Conservation (phyloP, 2,888 invertebrate species). For the Eulithis testata region DNA sequence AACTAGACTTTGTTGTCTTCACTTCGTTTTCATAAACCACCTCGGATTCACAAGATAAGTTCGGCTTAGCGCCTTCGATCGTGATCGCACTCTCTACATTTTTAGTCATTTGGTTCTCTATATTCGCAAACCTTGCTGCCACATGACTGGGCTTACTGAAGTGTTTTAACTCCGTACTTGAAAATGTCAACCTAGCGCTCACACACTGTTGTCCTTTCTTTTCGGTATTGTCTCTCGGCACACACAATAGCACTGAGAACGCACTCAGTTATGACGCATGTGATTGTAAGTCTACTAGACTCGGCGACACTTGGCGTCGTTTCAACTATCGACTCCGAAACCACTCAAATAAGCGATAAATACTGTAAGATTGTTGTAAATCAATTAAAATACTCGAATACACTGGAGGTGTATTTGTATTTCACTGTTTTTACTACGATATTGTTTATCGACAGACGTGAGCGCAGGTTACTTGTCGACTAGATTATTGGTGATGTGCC, state of each 20-base stretch:
- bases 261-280: slow-evolving; percentile 56
- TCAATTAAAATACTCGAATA: slow-evolving; percentile 43
- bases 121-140: slow-evolving; percentile 51
- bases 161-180: slow-evolving; percentile 63
- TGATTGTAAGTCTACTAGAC: slow-evolving; percentile 56
- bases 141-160: slow-evolving; percentile 47
- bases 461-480: slow-evolving; percentile 34
- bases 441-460: slow-evolving; percentile 18
- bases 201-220: slow-evolving; percentile 19
- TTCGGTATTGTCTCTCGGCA: slow-evolving; percentile 50
- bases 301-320: slow-evolving; percentile 68
- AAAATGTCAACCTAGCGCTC: slow-evolving; percentile 18
- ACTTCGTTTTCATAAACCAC: slow-evolving; percentile 54
- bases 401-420: slow-evolving; percentile 35
- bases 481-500: slow-evolving; percentile 60
- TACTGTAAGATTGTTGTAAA: slow-evolving; percentile 47
- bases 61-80: slow-evolving; percentile 44
- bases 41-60: slow-evolving; percentile 46
- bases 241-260: slow-evolving; percentile 57
- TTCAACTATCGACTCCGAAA: slow-evolving; percentile 60
- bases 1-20: slow-evolving; percentile 67
- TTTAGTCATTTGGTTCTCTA: slow-evolving; percentile 54
- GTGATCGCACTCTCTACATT: slow-evolving; percentile 56
- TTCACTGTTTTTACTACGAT: slow-evolving; percentile 33
- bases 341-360: slow-evolving; percentile 53